phyloP scores from a whole-genome alignment of 1,140 invertebrate species.

The Odontomachus brunneus region DNA sequence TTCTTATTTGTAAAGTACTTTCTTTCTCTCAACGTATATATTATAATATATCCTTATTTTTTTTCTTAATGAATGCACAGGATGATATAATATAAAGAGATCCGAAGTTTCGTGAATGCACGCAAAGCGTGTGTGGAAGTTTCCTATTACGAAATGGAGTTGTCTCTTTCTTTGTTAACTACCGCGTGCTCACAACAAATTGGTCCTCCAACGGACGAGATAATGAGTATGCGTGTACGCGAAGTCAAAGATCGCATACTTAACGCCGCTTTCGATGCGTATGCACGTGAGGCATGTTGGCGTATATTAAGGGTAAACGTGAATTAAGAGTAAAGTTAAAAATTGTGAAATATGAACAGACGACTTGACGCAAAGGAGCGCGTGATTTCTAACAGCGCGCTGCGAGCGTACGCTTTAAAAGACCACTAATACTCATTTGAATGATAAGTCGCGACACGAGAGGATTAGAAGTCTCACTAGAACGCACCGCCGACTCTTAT shows the following conservation, averaged over 20 bases:
- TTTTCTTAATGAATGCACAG: too few relatives aligned
- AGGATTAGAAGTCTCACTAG: conserved; percentile 28
- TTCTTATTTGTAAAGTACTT: too few relatives aligned
- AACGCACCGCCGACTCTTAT: conserved; percentile 17
- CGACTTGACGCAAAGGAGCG: background rate
- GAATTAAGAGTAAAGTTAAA: background rate
- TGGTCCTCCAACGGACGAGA: background rate
- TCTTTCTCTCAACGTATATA: too few relatives aligned
- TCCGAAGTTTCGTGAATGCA: too few relatives aligned
- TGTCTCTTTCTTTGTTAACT: background rate
- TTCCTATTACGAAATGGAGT: background rate
- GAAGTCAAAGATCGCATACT: background rate
- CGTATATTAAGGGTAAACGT: too few relatives aligned
- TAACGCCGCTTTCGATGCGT: background rate
- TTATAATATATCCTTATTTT: too few relatives aligned
- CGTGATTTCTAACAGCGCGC: background rate
- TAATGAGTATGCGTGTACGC: background rate
- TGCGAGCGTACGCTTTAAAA: conserved; percentile 5
- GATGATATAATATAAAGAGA: too few relatives aligned
- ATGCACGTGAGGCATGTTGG: too few relatives aligned
- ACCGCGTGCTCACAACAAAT: background rate
- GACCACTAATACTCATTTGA: conserved; percentile 26
- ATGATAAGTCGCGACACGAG: conserved; percentile 17
- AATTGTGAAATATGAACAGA: background rate
- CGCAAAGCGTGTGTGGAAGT: too few relatives aligned